phyloP scores from a whole-genome alignment of 2,797 vertebrate species.

The Monodelphis domestica region DNA sequence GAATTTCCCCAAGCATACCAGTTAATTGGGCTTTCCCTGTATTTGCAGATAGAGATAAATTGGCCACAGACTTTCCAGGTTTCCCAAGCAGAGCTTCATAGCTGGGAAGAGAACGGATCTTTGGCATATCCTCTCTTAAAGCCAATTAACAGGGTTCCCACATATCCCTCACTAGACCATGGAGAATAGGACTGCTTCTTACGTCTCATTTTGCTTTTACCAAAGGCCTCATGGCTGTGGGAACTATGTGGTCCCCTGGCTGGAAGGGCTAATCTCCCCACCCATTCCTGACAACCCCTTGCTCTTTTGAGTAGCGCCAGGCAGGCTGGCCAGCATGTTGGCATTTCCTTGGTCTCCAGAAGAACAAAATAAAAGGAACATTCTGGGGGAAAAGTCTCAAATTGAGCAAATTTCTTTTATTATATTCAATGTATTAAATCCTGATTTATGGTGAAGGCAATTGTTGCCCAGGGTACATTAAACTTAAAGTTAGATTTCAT shows the following conservation, averaged over 20 bases:
- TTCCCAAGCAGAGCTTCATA: not conserved
- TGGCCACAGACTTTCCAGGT: not conserved
- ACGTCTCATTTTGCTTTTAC: not conserved
- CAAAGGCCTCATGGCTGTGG: not conserved
- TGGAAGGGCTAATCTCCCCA: not conserved
- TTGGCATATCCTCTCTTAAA: not conserved
- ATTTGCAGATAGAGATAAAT: not conserved
- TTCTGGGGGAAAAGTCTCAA: not conserved
- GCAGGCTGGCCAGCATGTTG: not conserved
- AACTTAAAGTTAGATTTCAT: not conserved
- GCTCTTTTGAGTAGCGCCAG: not conserved
- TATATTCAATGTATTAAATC: not conserved
- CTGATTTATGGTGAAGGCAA: not conserved
- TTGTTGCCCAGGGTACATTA: not conserved
- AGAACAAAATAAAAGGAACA: conserved; percentile 30
- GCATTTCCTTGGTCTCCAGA: conserved; percentile 8
- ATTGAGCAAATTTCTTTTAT: not conserved
- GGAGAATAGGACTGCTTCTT: not conserved
- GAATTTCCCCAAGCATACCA: not conserved
- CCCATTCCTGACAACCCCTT: not conserved
- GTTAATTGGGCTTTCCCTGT: not conserved
- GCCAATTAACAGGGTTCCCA: not conserved
- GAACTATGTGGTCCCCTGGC: not conserved
- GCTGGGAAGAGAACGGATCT: not conserved
- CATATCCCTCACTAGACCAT: not conserved